phyloP scores from a whole-genome alignment of 53 echinoderm and acorn worm genomes.

The Glandiceps talaboti region DNA sequence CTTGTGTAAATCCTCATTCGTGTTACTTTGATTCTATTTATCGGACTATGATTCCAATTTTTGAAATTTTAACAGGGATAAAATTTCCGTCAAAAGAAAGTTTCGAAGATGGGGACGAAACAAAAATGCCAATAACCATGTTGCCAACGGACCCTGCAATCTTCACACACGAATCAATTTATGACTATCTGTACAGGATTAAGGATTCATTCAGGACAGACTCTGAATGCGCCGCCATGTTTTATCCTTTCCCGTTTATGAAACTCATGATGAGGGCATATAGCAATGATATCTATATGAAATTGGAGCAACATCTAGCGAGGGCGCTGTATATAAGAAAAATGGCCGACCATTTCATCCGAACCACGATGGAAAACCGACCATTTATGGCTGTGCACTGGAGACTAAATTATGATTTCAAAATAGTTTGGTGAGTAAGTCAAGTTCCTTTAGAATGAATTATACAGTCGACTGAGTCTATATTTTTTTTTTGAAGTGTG shows the following conservation, averaged over 20 bases:
- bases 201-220: not conserved
- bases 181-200: not conserved
- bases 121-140: not conserved
- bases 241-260: not conserved
- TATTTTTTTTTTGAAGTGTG: too few relatives aligned
- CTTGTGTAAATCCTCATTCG: not conserved
- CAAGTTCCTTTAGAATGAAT: too few relatives aligned
- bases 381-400: not conserved
- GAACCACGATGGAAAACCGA: not conserved
- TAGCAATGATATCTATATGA: not conserved
- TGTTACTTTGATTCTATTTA: not conserved
- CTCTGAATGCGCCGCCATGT: not conserved
- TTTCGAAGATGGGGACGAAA: not conserved
- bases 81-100: not conserved
- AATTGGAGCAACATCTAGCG: not conserved
- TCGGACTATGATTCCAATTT: not conserved
- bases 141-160: not conserved
- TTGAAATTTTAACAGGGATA: not conserved
- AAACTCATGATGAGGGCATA: not conserved
- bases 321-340: not conserved
- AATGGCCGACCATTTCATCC: not conserved
- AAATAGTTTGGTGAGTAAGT: not conserved
- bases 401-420: not conserved
- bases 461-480: too few relatives aligned
- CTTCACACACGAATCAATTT: not conserved